Evolutionary conservation across 2,888 invertebrate genomes (phyloP).

Genomic region (Trisateles emortualis): DNA sequence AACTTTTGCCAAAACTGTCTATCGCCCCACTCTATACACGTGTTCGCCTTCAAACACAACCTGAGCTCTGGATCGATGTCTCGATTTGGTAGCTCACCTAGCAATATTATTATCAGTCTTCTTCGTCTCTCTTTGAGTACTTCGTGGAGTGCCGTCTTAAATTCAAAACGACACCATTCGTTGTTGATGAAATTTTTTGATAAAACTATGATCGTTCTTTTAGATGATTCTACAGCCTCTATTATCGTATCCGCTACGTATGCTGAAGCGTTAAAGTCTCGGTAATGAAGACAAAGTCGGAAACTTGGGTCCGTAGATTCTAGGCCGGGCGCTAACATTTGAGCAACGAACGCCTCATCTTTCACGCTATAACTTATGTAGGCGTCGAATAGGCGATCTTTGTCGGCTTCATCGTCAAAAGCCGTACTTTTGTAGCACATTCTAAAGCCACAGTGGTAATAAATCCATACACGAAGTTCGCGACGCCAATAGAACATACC

Average conservation of each 20-base stretch:
- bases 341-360: slow-evolving; percentile 96
- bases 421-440: slow-evolving; percentile 94
- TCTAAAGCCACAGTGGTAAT: slow-evolving; percentile 93
- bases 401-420: slow-evolving; percentile 93
- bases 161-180: slow-evolving; percentile 98
- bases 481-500: slow-evolving; percentile 93
- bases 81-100: slow-evolving; percentile 95
- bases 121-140: slow-evolving; percentile 94
- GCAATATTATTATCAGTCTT: slow-evolving; percentile 95
- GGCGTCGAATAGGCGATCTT: slow-evolving; percentile 96
- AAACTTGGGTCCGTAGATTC: slow-evolving; percentile 94
- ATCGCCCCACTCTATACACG: slow-evolving; percentile 97
- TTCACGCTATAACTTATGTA: slow-evolving; percentile 98
- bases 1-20: slow-evolving; percentile 99
- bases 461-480: slow-evolving; percentile 94
- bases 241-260: slow-evolving; percentile 97
- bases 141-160: slow-evolving; percentile 96
- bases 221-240: slow-evolving; percentile 96
- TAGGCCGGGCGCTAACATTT: slow-evolving; percentile 95
- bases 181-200: slow-evolving; percentile 97
- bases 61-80: slow-evolving; percentile 97
- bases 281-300: slow-evolving; percentile 95
- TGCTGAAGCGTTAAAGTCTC: slow-evolving; percentile 95
- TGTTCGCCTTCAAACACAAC: slow-evolving; percentile 95
- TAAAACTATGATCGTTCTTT: slow-evolving; percentile 95